Percentiles rank a stretch among this genome's conserved stretches.
Conservation (phyloP, 2,797 vertebrate genomes). For the Cyclura pinguis region DNA sequence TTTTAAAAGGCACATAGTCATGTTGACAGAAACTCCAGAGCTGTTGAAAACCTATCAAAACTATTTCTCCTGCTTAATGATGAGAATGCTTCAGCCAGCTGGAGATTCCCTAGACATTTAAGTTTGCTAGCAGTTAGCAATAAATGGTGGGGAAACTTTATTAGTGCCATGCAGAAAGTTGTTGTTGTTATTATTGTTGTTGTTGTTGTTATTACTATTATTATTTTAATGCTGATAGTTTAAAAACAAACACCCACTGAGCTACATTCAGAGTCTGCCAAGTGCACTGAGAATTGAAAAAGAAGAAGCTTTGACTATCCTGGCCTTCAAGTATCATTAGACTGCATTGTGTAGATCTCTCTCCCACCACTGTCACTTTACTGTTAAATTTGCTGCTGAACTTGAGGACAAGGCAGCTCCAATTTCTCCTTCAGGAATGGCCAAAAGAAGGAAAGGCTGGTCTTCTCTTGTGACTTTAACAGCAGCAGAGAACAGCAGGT, state of each 20-base stretch:
- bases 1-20: constrained; percentile 69
- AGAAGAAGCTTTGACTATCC: background rate
- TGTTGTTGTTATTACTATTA: constrained; percentile 25
- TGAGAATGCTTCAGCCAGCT: constrained; percentile 67
- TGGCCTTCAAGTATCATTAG: constrained; percentile 12
- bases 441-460: background rate
- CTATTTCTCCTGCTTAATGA: constrained; percentile 72
- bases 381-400: background rate
- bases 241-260: constrained; percentile 34
- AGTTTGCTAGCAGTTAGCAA: constrained; percentile 72
- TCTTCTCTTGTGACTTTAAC: background rate
- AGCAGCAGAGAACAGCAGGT: background rate
- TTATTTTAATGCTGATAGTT: constrained; percentile 49
- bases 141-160: constrained; percentile 66
- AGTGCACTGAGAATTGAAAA: constrained; percentile 47
- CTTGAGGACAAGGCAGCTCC: background rate
- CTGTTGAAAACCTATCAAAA: constrained; percentile 78
- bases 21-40: constrained; percentile 70
- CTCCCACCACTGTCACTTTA: no score
- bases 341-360: background rate
- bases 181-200: constrained; percentile 39
- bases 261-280: constrained; percentile 35
- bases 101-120: constrained; percentile 58
- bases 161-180: constrained; percentile 55
- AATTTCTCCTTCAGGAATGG: background rate